Percentiles rank a stretch among this genome's conserved stretches.
phyloP scores from a whole-genome alignment of 2,888 invertebrate species.

The Paralinhomoeus sp. region DNA sequence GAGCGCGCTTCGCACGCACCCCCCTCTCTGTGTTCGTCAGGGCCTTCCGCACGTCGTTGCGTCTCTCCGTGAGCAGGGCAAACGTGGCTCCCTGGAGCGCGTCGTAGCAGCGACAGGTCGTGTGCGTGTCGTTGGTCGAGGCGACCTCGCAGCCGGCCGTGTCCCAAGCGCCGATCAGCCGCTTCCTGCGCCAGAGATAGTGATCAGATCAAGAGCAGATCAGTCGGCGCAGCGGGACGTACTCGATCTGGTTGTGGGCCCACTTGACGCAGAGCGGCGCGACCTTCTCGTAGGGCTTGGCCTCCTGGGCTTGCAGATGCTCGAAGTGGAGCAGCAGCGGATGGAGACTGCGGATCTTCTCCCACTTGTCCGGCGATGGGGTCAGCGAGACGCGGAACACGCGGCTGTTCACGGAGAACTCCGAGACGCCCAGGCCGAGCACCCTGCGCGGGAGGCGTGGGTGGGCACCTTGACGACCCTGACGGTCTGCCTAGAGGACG shows the following conservation, averaged over 20 bases:
- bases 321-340: neutral
- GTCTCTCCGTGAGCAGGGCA: constrained; percentile 6
- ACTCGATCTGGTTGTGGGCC: neutral
- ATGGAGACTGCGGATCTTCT: neutral
- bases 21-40: too few species aligned
- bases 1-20: too few species aligned
- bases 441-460: neutral
- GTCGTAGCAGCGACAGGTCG: constrained; percentile 6
- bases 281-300: constrained; percentile 1
- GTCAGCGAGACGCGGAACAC: neutral
- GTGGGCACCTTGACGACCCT: too few species aligned
- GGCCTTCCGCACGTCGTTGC: neutral
- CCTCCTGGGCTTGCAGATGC: neutral
- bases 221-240: too few species aligned
- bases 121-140: constrained; percentile 5
- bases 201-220: neutral
- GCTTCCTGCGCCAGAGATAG: neutral
- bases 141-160: constrained; percentile 4
- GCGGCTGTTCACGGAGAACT: constrained; percentile 3
- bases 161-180: constrained; percentile 3
- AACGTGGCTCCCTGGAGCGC: constrained; percentile 6
- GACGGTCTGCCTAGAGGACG: too few species aligned
- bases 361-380: neutral
- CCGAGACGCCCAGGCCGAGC: neutral
- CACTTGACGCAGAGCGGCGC: constrained; percentile 4